phyloP scores from a whole-genome alignment of 2,113 vertebrate genomes.

The Junco hyemalis region DNA sequence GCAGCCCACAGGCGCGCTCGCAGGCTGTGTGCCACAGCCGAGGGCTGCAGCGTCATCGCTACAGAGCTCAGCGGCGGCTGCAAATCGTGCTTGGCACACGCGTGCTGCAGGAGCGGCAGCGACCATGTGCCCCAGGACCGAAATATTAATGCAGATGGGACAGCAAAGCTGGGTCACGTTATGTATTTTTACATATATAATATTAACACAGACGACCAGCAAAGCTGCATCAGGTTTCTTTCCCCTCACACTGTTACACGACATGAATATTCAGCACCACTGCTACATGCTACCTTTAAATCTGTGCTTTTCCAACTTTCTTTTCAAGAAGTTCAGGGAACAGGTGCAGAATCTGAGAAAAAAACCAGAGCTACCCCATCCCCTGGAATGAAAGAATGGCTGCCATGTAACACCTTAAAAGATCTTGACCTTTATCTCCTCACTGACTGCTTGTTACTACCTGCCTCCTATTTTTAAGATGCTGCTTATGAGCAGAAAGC shows the following conservation, averaged over 20 bases:
- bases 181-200: no score
- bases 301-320: neutral
- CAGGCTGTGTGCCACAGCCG: fast-evolving
- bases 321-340: neutral
- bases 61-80: neutral
- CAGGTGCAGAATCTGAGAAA: neutral
- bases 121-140: fast-evolving
- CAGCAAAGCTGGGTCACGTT: neutral
- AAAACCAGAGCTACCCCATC: neutral
- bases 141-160: neutral
- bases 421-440: neutral
- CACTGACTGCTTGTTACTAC: neutral
- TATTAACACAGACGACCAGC: neutral
- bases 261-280: neutral
- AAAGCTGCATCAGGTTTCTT: neutral
- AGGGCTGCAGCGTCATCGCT: fast-evolving
- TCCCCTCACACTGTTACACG: fast-evolving
- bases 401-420: fast-evolving
- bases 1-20: fast-evolving
- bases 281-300: neutral
- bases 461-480: neutral
- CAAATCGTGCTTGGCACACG: fast-evolving
- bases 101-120: fast-evolving
- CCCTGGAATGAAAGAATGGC: neutral
- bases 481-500: neutral